Percentiles rank a stretch among this genome's conserved stretches.
Evolutionary conservation across 2,797 vertebrate genomes (phyloP).

Genomic region (Acanthornis magna): DNA sequence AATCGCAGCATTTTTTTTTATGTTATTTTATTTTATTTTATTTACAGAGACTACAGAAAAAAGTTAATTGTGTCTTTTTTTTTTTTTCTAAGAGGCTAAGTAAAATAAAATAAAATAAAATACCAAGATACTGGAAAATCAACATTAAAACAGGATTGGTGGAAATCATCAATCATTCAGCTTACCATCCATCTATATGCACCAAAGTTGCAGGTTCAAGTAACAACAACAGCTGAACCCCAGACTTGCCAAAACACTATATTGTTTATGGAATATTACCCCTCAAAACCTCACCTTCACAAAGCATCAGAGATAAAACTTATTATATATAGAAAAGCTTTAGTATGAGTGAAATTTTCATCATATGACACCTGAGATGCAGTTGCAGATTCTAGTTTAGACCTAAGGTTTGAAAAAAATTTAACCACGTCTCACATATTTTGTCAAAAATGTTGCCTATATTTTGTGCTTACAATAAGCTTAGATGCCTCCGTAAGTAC

Average conservation of each 20-base stretch:
- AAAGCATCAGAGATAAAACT: background rate
- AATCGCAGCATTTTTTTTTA: background rate
- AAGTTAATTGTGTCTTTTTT: background rate
- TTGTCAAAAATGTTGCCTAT: background rate
- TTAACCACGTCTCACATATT: background rate
- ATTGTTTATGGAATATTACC: background rate
- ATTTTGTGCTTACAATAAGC: background rate
- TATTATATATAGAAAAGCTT: background rate
- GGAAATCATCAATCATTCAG: background rate
- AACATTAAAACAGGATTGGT: background rate
- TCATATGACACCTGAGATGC: background rate
- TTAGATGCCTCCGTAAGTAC: background rate
- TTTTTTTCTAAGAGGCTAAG: background rate
- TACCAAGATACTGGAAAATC: background rate
- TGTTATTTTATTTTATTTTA: background rate
- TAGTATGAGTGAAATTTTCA: background rate
- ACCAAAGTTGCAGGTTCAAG: background rate
- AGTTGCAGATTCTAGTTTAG: background rate
- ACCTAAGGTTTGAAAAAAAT: background rate
- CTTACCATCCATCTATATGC: background rate
- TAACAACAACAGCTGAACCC: background rate
- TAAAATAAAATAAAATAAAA: background rate
- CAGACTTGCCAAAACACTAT: background rate
- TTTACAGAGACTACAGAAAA: background rate
- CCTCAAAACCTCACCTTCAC: background rate